These are phyloP conservation scores for Panagrolaimus sp. DNA, from an alignment of 1,140 invertebrate species.

Conservation along the genomic window DNA sequence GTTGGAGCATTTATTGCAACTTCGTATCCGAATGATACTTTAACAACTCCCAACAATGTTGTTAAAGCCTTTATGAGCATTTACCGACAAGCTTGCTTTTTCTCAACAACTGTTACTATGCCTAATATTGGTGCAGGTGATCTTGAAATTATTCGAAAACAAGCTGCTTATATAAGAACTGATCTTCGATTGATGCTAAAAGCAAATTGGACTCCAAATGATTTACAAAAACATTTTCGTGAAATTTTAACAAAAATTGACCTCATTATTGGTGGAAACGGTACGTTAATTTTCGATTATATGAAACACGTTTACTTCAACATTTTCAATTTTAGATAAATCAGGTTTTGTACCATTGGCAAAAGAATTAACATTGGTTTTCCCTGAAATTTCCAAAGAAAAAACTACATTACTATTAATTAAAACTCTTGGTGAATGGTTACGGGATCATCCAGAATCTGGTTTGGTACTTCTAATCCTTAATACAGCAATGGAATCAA, in stretches of 20 bases:
- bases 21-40: constrained; percentile 30
- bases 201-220: not conserved
- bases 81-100: constrained; percentile 36
- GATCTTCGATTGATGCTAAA: constrained; percentile 14
- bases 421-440: constrained; percentile 31
- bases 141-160: constrained; percentile 33
- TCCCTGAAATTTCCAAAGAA: constrained; percentile 32
- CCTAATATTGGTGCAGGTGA: constrained; percentile 2
- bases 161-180: constrained; percentile 31
- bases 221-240: constrained; percentile 1
- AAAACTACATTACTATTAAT: constrained; percentile 21
- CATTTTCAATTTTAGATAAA: too few species aligned
- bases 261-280: not conserved
- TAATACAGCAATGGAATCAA: constrained; percentile 15
- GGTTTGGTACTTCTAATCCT: constrained; percentile 29
- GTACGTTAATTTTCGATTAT: not conserved
- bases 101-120: constrained; percentile 23
- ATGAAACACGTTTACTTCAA: too few species aligned
- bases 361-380: not conserved
- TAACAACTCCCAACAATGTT: constrained; percentile 25
- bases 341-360: not conserved
- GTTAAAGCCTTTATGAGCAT: constrained; percentile 32
- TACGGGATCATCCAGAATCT: constrained; percentile 36
- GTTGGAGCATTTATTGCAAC: constrained; percentile 26
- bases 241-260: constrained; percentile 11